These are phyloP conservation scores for Bugulina stolonifera DNA, from an alignment of 2,888 invertebrate genomes.

Conservation along the genomic window DNA sequence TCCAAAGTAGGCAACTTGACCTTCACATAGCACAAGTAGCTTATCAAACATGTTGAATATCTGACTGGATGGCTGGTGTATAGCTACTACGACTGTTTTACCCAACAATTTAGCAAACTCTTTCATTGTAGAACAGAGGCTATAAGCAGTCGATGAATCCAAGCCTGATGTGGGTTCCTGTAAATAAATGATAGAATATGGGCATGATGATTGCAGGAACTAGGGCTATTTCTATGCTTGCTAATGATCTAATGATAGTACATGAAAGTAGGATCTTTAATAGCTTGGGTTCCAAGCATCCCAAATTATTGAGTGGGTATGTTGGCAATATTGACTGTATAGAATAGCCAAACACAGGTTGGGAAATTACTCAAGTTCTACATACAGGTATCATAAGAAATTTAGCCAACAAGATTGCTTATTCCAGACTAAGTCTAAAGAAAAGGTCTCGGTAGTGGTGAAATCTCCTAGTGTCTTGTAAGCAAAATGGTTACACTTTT, in stretches of 20 bases:
- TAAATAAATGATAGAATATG: not conserved
- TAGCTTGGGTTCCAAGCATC: not conserved
- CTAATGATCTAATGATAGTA: not conserved
- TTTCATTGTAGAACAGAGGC: conserved; percentile 68
- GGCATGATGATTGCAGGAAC: not conserved
- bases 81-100: conserved; percentile 72
- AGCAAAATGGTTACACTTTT: no score
- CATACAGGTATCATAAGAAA: no score
- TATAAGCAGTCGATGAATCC: conserved; percentile 72
- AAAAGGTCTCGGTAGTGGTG: no score
- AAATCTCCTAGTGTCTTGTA: no score
- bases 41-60: conserved; percentile 78
- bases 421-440: no score
- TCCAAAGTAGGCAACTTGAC: conserved; percentile 67
- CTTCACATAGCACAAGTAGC: conserved; percentile 60
- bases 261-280: not conserved
- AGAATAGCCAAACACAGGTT: no score
- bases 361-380: no score
- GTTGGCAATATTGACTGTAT: no score
- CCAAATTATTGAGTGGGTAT: no score
- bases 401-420: no score
- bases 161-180: conserved; percentile 78
- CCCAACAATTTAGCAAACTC: conserved; percentile 69
- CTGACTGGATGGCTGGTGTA: conserved; percentile 77
- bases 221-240: not conserved